Base-by-base conservation (phyloP, 2,888 invertebrate genomes). In the Chromoteleia sp. region DNA sequence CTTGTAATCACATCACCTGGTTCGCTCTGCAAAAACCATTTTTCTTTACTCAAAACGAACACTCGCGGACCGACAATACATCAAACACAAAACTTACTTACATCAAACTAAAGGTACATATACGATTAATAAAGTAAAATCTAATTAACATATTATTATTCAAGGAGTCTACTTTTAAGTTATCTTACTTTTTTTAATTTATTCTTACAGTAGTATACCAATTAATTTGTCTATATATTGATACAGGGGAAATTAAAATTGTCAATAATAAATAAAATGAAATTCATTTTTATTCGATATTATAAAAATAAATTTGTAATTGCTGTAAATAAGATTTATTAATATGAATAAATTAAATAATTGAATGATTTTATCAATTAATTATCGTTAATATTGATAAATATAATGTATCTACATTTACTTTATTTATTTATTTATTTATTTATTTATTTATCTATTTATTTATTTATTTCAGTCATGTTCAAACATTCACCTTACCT, bases 1-100 rank as follows among this genome's bases (percentile, higher is more conserved):
- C 95, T 95, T 86, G 94, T 94, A 52, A 95, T 95, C 84, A 95
- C 95, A 52, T 94, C 93, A 70, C 92, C 94, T 77, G 94, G 93
- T 87, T 94, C 92, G 71, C 89, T 89, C 91, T 91, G 83, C 36
- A 78, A 84, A 54, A 61, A 70, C 39, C 19, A 39, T 15, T 56
- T 30, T 21, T 25, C 10, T 25, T 65, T 56, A 29, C 6, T 61
- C 10, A 41, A 39, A 59, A 29, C 19, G 43, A 25, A 43, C 10
- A 15, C 6, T 8, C 15, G 1, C 7, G 6, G 1, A 6, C n/a
- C n/a, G 7, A n/a, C 8, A 14, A 10, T 4, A 54, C 54, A 54
- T 5, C 15, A 8, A 29, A 54, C 33, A 54, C 33, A 30, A 19
- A 54, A 19, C 21, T 48, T 48, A 6, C 7, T 33, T 33, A 33